These are phyloP conservation scores for Acomys russatus DNA, from an alignment of 2,797 vertebrate genomes.

Conservation along the genomic window DNA sequence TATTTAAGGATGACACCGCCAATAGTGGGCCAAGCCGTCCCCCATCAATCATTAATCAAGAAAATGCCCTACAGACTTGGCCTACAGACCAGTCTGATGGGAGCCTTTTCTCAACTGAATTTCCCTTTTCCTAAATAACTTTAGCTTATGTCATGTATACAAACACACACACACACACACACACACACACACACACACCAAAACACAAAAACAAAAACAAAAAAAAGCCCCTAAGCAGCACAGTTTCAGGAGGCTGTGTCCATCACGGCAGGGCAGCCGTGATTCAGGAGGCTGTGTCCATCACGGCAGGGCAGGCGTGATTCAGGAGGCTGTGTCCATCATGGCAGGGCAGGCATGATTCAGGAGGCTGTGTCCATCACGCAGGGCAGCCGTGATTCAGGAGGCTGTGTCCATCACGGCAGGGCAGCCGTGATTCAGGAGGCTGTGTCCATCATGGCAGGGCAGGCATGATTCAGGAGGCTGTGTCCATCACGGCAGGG, in stretches of 20 bases:
- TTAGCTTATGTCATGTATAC: neutral
- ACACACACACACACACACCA: neutral
- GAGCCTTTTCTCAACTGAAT: neutral
- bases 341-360: too few relatives aligned
- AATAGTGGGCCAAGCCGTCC: neutral
- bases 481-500: neutral
- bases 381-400: neutral
- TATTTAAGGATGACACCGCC: neutral
- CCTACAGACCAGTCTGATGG: neutral
- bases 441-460: neutral
- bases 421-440: too few relatives aligned
- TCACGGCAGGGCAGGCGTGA: neutral
- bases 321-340: neutral
- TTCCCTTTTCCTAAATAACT: neutral
- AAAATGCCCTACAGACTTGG: neutral
- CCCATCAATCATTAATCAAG: neutral
- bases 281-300: neutral
- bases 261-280: too few relatives aligned
- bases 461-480: neutral
- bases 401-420: neutral
- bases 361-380: neutral
- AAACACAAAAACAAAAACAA: too few relatives aligned
- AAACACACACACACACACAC: neutral
- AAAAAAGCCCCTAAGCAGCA: neutral
- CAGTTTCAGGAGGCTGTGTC: neutral